Evolutionary conservation across 2,797 vertebrate genomes (phyloP).

Genomic region (Erpetoichthys calabaricus): DNA sequence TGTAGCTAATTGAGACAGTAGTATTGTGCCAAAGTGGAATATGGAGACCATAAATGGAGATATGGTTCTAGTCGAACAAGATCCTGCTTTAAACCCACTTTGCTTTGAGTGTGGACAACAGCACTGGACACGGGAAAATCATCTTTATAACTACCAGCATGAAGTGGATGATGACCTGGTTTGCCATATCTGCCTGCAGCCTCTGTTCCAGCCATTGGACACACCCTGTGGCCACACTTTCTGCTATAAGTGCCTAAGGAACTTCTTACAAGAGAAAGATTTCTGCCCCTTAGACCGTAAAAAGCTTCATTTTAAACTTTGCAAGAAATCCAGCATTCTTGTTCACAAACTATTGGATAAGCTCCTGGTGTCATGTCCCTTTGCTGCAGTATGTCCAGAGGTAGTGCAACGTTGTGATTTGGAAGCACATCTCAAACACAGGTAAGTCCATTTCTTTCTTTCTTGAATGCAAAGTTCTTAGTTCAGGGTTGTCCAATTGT

Average conservation of each 20-base stretch:
- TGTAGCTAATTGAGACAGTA: conserved; percentile 8
- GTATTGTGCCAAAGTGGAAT: conserved; percentile 11
- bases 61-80: conserved; percentile 60
- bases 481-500: background rate
- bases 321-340: conserved; percentile 91
- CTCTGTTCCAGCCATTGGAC: conserved; percentile 85
- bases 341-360: conserved; percentile 97
- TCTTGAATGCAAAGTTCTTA: background rate
- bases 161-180: conserved; percentile 95
- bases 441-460: conserved; percentile 42
- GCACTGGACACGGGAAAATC: conserved; percentile 87
- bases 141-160: conserved; percentile 90
- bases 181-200: conserved; percentile 97
- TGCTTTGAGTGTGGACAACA: conserved; percentile 91
- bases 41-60: conserved; percentile 83
- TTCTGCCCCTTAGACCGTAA: conserved; percentile 92
- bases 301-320: conserved; percentile 79
- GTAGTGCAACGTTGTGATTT: conserved; percentile 92
- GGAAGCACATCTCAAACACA: conserved; percentile 92
- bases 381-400: conserved; percentile 65
- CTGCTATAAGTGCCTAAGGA: conserved; percentile 89
- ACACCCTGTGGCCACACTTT: conserved; percentile 96
- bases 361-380: conserved; percentile 76
- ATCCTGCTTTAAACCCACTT: conserved; percentile 65
- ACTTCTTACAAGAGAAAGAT: conserved; percentile 91